Evolutionary conservation across 2,888 invertebrate genomes (phyloP).

Genomic region (Deilephila elpenor): DNA sequence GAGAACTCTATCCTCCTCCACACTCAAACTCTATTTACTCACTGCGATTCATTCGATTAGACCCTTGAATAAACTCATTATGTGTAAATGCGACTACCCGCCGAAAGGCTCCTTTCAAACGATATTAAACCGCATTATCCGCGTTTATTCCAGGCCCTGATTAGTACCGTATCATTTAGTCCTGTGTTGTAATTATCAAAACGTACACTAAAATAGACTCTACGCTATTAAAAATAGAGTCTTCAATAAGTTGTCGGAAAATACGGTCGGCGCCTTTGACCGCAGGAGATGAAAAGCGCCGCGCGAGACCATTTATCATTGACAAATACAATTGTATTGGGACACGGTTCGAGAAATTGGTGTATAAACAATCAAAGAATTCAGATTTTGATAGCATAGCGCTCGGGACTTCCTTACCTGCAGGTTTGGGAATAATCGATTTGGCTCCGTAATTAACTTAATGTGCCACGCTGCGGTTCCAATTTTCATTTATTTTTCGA

Average conservation of each 20-base stretch:
- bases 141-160: conserved; percentile 82
- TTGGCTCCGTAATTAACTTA: conserved; percentile 23
- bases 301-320: conserved; percentile 83
- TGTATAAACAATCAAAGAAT: conserved; percentile 78
- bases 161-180: conserved; percentile 85
- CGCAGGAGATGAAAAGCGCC: conserved; percentile 80
- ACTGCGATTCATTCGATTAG: conserved; percentile 82
- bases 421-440: conserved; percentile 22
- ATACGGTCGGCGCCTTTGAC: conserved; percentile 76
- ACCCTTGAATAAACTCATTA: conserved; percentile 84
- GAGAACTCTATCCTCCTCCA: conserved; percentile 48
- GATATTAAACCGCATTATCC: conserved; percentile 83
- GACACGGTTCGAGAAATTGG: conserved; percentile 78
- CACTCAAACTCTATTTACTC: conserved; percentile 75
- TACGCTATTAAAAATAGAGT: conserved; percentile 42
- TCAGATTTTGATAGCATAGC: conserved; percentile 58
- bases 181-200: conserved; percentile 79
- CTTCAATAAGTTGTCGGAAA: conserved; percentile 46
- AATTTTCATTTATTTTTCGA: conserved; percentile 13
- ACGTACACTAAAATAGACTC: conserved; percentile 50
- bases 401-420: conserved; percentile 19
- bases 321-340: conserved; percentile 84
- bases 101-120: conserved; percentile 81
- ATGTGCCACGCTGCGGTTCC: neutral
- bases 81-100: conserved; percentile 78